Conservation (phyloP, 2,888 invertebrate genomes). For the Monoplex corrugatus region DNA sequence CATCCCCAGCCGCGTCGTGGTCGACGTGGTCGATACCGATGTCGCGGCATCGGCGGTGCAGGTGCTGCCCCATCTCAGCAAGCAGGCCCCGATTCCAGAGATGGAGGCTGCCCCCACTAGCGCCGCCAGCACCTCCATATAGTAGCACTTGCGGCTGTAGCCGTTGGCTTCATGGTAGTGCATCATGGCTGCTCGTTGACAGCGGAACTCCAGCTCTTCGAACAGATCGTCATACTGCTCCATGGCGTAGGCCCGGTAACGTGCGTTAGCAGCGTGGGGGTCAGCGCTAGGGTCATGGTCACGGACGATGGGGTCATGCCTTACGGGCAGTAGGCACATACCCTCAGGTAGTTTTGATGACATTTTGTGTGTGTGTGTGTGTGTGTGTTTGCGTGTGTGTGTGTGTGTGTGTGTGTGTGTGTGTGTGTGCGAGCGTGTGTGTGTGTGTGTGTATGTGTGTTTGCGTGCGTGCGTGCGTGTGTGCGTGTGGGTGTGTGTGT, state of each 20-base stretch:
- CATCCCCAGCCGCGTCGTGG: conserved; percentile 25
- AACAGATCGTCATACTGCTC: conserved; percentile 46
- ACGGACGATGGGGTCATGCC: neutral
- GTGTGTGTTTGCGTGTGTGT: too few relatives aligned
- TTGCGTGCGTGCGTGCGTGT: too few relatives aligned
- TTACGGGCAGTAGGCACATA: neutral
- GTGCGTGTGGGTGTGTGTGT: too few relatives aligned
- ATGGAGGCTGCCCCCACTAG: conserved; percentile 31
- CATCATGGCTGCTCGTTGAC: conserved; percentile 46
- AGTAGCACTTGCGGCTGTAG: conserved; percentile 46
- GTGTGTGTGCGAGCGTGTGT: too few relatives aligned
- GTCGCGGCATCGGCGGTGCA: neutral
- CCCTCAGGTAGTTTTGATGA: too few relatives aligned
- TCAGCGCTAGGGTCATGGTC: neutral
- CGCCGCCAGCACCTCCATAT: conserved; percentile 41
- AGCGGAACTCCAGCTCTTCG: conserved; percentile 46
- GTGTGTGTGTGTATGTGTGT: too few relatives aligned
- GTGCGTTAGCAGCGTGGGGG: neutral
- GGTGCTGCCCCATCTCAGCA: conserved; percentile 13
- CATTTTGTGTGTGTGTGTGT: too few relatives aligned
- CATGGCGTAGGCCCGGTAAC: conserved; percentile 29
- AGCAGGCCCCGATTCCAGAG: conserved; percentile 32
- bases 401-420: too few relatives aligned
- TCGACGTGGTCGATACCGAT: neutral
- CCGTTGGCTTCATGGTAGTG: conserved; percentile 48